Evolutionary conservation across 1,140 invertebrate genomes (phyloP).

Genomic region (Drosophila sucinea): DNA sequence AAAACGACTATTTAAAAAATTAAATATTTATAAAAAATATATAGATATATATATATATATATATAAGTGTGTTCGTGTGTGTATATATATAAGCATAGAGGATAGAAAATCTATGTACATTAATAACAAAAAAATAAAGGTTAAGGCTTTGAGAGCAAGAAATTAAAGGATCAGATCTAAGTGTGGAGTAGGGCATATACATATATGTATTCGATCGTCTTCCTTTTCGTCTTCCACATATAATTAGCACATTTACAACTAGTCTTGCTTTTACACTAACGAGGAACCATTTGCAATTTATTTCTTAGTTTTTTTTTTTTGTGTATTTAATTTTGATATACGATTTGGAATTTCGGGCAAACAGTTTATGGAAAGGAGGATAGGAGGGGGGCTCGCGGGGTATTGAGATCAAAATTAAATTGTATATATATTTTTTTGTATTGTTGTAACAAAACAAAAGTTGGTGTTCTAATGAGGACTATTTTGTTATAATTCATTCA

Average conservation of each 20-base stretch:
- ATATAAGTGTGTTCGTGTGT: constrained; percentile 29
- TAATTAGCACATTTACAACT: constrained; percentile 74
- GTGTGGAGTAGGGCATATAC: constrained; percentile 16
- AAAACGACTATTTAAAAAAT: constrained; percentile 82
- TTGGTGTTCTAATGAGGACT: background rate
- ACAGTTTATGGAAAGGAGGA: constrained; percentile 40
- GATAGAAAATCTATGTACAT: constrained; percentile 47
- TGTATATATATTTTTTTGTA: constrained; percentile 13
- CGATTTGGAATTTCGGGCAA: constrained; percentile 68
- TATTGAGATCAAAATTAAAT: constrained; percentile 80
- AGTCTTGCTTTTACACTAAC: constrained; percentile 73
- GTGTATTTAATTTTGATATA: constrained; percentile 74
- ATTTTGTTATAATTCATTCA: constrained; percentile 45
- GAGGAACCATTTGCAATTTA: constrained; percentile 80
- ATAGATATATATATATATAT: constrained; percentile 26
- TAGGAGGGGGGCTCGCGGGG: background rate
- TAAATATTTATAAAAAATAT: constrained; percentile 80
- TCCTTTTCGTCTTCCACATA: constrained; percentile 19
- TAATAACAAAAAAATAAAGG: constrained; percentile 32
- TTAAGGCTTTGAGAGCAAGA: background rate
- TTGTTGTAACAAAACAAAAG: background rate
- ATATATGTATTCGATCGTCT: constrained; percentile 45
- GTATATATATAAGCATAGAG: constrained; percentile 38
- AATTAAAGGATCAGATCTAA: background rate
- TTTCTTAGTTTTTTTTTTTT: constrained; percentile 52